Evolutionary conservation across 2,888 invertebrate species (phyloP), one percentile per base, ranked within the genome.

Genomic region (Lithophane semibrunnea): DNA sequence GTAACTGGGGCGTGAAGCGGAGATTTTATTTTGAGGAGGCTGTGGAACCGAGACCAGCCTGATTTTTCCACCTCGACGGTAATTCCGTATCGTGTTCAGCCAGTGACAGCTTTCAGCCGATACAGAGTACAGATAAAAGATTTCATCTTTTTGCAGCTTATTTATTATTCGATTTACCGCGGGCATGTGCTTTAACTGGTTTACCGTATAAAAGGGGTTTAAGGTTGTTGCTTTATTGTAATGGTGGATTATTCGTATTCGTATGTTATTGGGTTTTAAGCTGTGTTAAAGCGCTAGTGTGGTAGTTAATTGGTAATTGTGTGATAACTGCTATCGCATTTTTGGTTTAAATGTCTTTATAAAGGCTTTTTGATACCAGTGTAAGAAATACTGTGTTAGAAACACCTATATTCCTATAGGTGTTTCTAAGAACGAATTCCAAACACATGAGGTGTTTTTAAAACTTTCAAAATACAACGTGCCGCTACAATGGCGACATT

Each of bases 1-100:
- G 86, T 90, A 92, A 95, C 92, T 94, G 92, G 93, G 90, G 93
- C 93, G 92, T 92, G 90, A 92, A 92, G 88, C 92, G 82, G 90
- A 94, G 92, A 94, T 94, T 94, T 90, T 92, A 93, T 94, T 94
- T 92, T 87, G 90, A 91, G 86, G 86, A 92, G 88, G 87, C 90
- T 90, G 89, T 88, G 87, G 81, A 56, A 72, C 86, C 75, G 90
- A 90, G 90, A 90, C 90, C 91, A 91, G 89, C 88, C 89, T 82
- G 89, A 91, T 92, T 87, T 93, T 93, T 93, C 92, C 91, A 90
- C 89, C 71, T 90, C 90, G 86, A 47, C 84, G 88, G 85, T 90
- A 89, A 92, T 92, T 89, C 88, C 86, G 73, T 83, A 85, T 82
- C 80, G 78, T 73, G 75, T 77, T 79, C 80, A 77, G 72, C 64